A percentile compares a stretch with the other conserved stretches of the same genome.
phyloP scores from a whole-genome alignment of 1,140 invertebrate genomes.

The Meloidogyne hapla region DNA sequence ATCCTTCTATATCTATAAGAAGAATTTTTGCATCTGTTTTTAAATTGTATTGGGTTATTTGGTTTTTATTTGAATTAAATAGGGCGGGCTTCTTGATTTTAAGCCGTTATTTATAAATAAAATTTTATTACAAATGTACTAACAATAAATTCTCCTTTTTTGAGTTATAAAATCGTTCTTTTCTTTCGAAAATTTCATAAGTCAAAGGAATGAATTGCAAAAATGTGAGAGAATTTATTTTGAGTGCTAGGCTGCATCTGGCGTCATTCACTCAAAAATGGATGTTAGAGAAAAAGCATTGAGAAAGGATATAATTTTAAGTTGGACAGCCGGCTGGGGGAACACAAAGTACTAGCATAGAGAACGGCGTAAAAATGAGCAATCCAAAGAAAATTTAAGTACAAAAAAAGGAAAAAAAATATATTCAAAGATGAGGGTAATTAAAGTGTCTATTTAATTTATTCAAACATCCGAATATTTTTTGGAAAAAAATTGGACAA shows the following conservation, averaged over 20 bases:
- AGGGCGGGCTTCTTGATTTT: too few relatives aligned
- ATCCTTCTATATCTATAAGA: too few relatives aligned
- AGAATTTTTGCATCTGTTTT: too few relatives aligned
- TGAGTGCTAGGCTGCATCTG: neutral
- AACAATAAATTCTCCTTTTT: neutral
- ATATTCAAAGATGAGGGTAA: too few relatives aligned
- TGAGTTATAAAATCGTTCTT: neutral
- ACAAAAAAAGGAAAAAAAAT: neutral
- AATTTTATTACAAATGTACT: neutral
- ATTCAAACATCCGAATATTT: too few relatives aligned
- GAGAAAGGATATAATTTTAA: neutral
- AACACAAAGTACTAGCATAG: neutral
- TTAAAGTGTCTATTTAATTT: too few relatives aligned
- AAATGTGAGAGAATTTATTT: neutral
- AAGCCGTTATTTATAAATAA: neutral
- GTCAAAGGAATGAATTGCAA: neutral
- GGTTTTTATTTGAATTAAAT: too few relatives aligned
- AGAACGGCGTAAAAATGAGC: neutral
- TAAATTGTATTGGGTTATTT: too few relatives aligned
- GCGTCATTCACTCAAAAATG: neutral
- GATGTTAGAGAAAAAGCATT: neutral
- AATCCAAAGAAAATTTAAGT: neutral
- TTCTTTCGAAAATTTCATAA: neutral
- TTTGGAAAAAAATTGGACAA: too few relatives aligned
- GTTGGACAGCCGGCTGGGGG: neutral